phyloP scores from a whole-genome alignment of 2,113 vertebrate genomes.

The Thryonomys swinderianus region DNA sequence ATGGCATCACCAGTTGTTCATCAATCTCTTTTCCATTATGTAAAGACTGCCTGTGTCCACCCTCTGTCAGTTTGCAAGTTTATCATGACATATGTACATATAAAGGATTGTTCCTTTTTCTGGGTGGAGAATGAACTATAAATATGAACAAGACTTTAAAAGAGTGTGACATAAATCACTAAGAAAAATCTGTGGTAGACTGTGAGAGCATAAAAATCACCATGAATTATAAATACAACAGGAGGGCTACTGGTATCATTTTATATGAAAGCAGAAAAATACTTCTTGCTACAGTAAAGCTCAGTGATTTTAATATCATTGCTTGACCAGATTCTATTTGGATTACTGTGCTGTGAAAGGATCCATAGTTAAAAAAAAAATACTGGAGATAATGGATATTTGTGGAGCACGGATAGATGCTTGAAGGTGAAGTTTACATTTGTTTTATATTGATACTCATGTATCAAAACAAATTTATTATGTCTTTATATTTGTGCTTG shows the following conservation, averaged over 20 bases:
- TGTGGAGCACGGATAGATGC: neutral
- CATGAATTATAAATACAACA: slow-evolving; percentile 67
- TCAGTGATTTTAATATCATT: slow-evolving; percentile 53
- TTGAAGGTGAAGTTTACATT: neutral
- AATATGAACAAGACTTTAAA: slow-evolving; percentile 67
- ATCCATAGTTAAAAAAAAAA: neutral
- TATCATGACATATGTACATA: slow-evolving; percentile 55
- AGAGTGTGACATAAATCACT: slow-evolving; percentile 72
- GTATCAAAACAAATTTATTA: neutral
- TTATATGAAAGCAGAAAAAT: slow-evolving; percentile 50
- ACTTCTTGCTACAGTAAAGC: neutral
- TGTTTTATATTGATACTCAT: neutral
- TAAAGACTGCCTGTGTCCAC: slow-evolving; percentile 4
- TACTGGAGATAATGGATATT: neutral
- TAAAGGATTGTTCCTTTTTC: slow-evolving; percentile 56
- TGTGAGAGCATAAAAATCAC: slow-evolving; percentile 70
- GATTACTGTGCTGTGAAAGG: slow-evolving; percentile 16
- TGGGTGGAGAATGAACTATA: slow-evolving; percentile 64
- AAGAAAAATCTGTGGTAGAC: slow-evolving; percentile 68
- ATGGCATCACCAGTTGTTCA: neutral
- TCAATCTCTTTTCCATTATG: slow-evolving; percentile 36
- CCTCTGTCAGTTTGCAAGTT: slow-evolving; percentile 28
- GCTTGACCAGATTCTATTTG: slow-evolving; percentile 16
- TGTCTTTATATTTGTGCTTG: slow-evolving; percentile 5
- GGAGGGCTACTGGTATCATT: slow-evolving; percentile 54